These are phyloP conservation scores for Corapipo altera DNA, from an alignment of 2,113 vertebrate species.

Conservation along the genomic window DNA sequence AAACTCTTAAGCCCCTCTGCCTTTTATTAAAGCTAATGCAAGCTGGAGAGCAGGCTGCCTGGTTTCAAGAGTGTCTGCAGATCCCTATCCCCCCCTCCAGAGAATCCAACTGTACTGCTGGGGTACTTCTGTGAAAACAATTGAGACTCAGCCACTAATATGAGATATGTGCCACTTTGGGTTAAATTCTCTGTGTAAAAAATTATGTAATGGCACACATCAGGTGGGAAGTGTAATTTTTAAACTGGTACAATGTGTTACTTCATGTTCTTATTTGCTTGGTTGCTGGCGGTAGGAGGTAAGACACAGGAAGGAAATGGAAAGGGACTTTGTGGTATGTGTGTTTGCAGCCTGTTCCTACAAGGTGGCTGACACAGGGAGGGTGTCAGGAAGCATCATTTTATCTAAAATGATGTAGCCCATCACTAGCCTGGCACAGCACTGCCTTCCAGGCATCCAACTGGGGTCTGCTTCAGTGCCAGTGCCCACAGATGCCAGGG, in stretches of 20 bases:
- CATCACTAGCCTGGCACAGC: not conserved
- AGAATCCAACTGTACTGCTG: not conserved
- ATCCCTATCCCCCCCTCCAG: accelerated
- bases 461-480: not conserved
- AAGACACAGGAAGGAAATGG: not conserved
- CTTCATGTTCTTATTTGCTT: not conserved
- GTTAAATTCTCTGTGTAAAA: not conserved
- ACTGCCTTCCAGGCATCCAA: not conserved
- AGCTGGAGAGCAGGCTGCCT: not conserved
- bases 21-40: not conserved
- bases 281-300: not conserved
- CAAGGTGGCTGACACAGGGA: not conserved
- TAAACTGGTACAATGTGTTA: not conserved
- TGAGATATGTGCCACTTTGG: not conserved
- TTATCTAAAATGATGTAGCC: not conserved
- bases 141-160: not conserved
- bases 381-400: constrained; percentile 9
- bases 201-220: not conserved
- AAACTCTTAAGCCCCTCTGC: not conserved
- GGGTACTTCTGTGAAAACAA: not conserved
- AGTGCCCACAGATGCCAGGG: not conserved
- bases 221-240: not conserved
- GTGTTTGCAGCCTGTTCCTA: not conserved
- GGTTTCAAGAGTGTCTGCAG: not conserved
- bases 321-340: not conserved